Evolutionary conservation across 1,140 invertebrate species (phyloP).

Genomic region (Copidosoma floridanum): DNA sequence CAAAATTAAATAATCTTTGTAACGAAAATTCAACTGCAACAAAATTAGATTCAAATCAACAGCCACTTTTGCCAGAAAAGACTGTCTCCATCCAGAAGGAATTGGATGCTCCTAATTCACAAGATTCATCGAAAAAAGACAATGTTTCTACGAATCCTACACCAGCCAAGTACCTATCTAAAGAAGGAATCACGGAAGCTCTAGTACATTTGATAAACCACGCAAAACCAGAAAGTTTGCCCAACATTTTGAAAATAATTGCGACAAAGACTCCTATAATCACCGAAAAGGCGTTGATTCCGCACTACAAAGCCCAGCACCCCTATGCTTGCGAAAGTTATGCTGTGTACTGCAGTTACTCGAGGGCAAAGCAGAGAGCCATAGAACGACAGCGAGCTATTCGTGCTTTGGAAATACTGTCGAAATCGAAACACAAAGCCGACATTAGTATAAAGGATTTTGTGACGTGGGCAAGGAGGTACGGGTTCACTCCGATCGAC

Average conservation of each 20-base stretch:
- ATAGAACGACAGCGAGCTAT: conserved; percentile 57
- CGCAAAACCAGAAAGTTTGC: conserved; percentile 17
- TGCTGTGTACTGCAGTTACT: conserved; percentile 55
- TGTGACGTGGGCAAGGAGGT: conserved; percentile 55
- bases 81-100: too few species aligned
- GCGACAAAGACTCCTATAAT: conserved; percentile 45
- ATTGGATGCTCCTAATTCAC: too few species aligned
- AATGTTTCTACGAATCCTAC: too few species aligned
- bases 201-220: conserved; percentile 24
- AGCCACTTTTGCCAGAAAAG: too few species aligned
- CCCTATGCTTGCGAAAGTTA: conserved; percentile 53
- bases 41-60: too few species aligned
- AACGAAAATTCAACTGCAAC: too few species aligned
- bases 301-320: conserved; percentile 50
- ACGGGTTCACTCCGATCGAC: conserved; percentile 57
- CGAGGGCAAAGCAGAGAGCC: conserved; percentile 57
- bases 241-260: conserved; percentile 44
- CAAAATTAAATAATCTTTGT: too few species aligned
- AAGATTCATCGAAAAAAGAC: too few species aligned
- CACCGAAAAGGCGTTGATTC: conserved; percentile 41
- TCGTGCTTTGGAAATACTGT: conserved; percentile 43
- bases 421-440: conserved; percentile 38
- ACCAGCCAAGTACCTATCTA: too few species aligned
- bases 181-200: too few species aligned
- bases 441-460: conserved; percentile 55